Conservation (phyloP, 2,888 invertebrate species). For the Andrena chrysosceles region DNA sequence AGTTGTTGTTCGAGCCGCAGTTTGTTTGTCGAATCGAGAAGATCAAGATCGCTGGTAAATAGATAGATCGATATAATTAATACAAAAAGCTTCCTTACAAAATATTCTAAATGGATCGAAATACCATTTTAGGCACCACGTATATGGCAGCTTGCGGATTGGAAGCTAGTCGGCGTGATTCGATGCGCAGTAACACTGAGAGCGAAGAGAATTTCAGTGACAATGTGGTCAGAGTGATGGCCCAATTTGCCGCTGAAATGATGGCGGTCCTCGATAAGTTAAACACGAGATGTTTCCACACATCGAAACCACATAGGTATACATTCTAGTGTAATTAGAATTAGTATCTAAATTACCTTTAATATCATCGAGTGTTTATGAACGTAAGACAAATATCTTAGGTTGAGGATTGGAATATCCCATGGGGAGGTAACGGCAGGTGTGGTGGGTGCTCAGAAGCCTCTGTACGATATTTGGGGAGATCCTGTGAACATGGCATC, state of each 20-base stretch:
- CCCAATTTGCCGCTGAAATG: constrained; percentile 91
- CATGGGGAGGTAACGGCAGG: constrained; percentile 97
- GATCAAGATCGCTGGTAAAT: constrained; percentile 95
- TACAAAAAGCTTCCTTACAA: not conserved
- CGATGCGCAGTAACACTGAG: constrained; percentile 80
- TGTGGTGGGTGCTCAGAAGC: constrained; percentile 97
- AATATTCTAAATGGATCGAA: not conserved
- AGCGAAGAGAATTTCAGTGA: constrained; percentile 74
- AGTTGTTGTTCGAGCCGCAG: constrained; percentile 89
- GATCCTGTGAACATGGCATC: constrained; percentile 98
- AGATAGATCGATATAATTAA: not conserved
- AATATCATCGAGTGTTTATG: not conserved
- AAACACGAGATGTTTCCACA: constrained; percentile 86
- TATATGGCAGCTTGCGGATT: constrained; percentile 99
- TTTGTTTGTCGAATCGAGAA: constrained; percentile 93
- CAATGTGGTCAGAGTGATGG: constrained; percentile 87
- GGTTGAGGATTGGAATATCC: constrained; percentile 90
- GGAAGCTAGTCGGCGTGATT: constrained; percentile 90
- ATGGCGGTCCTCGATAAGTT: constrained; percentile 88
- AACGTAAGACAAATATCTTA: constrained; percentile 34
- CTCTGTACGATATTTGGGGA: constrained; percentile 98
- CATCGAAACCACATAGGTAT: constrained; percentile 79
- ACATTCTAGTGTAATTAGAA: constrained; percentile 22
- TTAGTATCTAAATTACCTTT: not conserved
- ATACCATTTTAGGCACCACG: constrained; percentile 88